These are phyloP conservation scores for Tachina grossa DNA, from an alignment of 2,888 invertebrate genomes.

Conservation along the genomic window DNA sequence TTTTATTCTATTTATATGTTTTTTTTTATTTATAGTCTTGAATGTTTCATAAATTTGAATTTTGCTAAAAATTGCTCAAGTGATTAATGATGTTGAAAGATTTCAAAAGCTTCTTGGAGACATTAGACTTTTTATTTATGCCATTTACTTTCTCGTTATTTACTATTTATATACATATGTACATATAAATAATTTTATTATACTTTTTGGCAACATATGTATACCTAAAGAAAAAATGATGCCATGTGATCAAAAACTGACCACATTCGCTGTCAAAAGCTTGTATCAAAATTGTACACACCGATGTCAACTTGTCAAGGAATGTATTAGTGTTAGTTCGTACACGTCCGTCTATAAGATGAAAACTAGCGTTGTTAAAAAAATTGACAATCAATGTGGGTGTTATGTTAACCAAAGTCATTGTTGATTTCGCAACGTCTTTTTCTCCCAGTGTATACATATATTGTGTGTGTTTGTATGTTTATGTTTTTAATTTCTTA, in stretches of 20 bases:
- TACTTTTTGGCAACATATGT: neutral
- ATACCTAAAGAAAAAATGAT: too few species aligned
- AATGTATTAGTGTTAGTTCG: too few species aligned
- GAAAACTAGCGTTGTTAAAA: too few species aligned
- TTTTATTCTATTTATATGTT: neutral
- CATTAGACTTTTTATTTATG: neutral
- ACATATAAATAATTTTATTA: neutral
- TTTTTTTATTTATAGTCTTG: constrained; percentile 1
- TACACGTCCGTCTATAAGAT: too few species aligned
- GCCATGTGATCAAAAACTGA: too few species aligned
- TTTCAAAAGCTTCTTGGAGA: constrained; percentile 7
- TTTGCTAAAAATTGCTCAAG: constrained; percentile 4
- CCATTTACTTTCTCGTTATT: neutral
- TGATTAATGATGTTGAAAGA: constrained; percentile 49
- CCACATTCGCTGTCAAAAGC: too few species aligned
- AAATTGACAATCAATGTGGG: too few species aligned
- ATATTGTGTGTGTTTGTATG: neutral
- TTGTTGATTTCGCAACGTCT: too few species aligned
- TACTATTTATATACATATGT: neutral
- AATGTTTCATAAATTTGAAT: constrained; percentile 1
- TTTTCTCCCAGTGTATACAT: too few species aligned
- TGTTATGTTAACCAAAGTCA: too few species aligned
- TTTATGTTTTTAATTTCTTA: neutral
- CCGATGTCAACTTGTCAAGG: too few species aligned
- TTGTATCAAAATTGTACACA: too few species aligned